A percentile compares a stretch with the other conserved stretches of the same genome.
phyloP scores from a whole-genome alignment of 1,140 invertebrate species.

The Drosophila asahinai region DNA sequence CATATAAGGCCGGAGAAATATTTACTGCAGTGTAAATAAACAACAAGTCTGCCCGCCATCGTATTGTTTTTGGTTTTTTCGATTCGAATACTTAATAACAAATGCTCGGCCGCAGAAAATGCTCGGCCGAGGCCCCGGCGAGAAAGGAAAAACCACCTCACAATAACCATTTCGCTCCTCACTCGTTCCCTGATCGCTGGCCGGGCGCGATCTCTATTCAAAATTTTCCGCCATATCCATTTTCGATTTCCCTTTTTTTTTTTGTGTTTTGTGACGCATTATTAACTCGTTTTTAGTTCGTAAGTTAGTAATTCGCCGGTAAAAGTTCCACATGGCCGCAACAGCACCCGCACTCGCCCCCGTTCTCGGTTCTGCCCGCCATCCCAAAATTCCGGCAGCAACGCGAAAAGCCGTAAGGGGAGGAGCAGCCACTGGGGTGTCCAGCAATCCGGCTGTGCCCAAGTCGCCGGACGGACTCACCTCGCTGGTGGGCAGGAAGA shows the following conservation, averaged over 20 bases:
- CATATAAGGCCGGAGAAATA: constrained; percentile 14
- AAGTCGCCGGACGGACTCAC: constrained; percentile 45
- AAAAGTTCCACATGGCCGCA: constrained; percentile 4
- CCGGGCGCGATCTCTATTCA: constrained; percentile 33
- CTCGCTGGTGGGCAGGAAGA: constrained; percentile 47
- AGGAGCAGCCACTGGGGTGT: background rate
- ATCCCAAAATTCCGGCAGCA: background rate
- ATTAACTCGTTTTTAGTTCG: background rate
- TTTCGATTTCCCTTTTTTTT: background rate
- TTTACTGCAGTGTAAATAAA: constrained; percentile 56
- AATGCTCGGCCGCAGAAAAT: constrained; percentile 52
- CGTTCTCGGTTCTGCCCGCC: background rate
- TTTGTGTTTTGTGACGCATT: too few relatives aligned
- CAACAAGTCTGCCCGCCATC: constrained; percentile 11
- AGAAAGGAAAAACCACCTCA: constrained; percentile 29
- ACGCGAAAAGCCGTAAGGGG: background rate
- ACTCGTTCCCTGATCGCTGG: constrained; percentile 55
- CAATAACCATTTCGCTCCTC: constrained; percentile 40
- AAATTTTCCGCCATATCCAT: constrained; percentile 18
- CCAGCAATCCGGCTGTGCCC: constrained; percentile 21
- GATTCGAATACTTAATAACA: constrained; percentile 62
- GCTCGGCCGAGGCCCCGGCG: constrained; percentile 22
- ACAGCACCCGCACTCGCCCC: background rate
- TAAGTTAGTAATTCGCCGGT: background rate
- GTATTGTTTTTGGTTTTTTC: constrained; percentile 43